A percentile compares a stretch with the other conserved stretches of the same genome.
Evolutionary conservation across 1,140 invertebrate species (phyloP).

Genomic region (Saccostrea echinata): DNA sequence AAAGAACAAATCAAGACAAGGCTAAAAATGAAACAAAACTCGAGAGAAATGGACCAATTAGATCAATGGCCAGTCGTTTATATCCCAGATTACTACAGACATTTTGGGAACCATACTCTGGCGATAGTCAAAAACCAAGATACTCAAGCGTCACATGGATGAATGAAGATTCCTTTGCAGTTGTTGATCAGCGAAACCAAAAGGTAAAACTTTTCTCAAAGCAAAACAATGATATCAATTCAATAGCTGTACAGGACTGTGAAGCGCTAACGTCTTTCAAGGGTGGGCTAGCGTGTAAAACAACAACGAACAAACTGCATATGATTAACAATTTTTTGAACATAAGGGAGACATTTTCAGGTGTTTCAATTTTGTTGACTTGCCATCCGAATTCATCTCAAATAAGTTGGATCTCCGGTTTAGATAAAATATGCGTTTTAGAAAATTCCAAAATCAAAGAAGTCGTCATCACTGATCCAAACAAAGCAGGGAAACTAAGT

Average conservation of each 20-base stretch:
- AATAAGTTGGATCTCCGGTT: not conserved
- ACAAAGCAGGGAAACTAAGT: not conserved
- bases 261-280: not conserved
- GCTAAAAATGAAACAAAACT: not conserved
- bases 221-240: not conserved
- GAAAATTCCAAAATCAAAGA: not conserved
- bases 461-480: not conserved
- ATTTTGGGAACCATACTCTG: not conserved
- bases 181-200: not conserved
- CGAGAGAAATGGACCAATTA: too few species aligned
- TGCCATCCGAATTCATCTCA: not conserved
- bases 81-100: not conserved
- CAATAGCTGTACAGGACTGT: not conserved
- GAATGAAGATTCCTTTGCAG: not conserved
- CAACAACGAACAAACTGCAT: not conserved
- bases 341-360: not conserved
- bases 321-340: not conserved
- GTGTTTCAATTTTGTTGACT: not conserved
- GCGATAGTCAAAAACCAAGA: not conserved
- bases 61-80: not conserved
- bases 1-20: not conserved
- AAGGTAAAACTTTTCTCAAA: not conserved
- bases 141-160: constrained; percentile 4
- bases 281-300: not conserved
- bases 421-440: not conserved